Conservation (phyloP, 2,113 vertebrate genomes). For the Anhinga rufa region DNA sequence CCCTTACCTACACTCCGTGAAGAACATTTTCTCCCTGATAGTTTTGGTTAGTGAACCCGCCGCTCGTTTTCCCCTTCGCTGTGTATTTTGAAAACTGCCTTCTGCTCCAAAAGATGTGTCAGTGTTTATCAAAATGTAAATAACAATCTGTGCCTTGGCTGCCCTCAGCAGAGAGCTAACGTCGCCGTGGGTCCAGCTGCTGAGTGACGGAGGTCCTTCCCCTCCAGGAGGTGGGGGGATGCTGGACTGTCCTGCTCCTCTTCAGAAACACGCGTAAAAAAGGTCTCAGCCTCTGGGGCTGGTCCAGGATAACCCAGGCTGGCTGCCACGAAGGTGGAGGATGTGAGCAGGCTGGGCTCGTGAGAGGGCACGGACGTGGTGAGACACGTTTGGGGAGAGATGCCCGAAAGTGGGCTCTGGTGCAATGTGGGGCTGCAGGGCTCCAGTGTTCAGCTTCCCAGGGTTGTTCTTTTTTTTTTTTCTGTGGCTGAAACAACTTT, state of each 20-base stretch:
- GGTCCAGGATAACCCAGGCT: background rate
- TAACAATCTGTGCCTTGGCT: background rate
- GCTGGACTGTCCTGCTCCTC: background rate
- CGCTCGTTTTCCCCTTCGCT: background rate
- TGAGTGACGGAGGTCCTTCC: background rate
- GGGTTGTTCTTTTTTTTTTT: background rate
- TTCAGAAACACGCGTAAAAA: background rate
- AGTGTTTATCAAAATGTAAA: background rate
- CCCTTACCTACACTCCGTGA: background rate
- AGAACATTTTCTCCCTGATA: rapidly evolving
- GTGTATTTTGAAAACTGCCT: background rate
- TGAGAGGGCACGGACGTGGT: background rate
- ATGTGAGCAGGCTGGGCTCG: background rate
- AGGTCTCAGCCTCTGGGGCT: background rate
- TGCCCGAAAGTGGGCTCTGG: background rate
- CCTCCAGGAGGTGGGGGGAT: rapidly evolving
- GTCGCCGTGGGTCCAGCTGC: background rate
- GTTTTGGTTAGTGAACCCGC: background rate
- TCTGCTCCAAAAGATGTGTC: background rate
- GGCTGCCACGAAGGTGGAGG: background rate
- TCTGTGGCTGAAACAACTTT: background rate
- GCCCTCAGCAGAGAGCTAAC: background rate
- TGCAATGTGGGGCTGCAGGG: background rate
- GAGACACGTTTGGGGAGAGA: background rate
- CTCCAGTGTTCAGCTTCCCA: background rate